Evolutionary conservation across 2,888 invertebrate genomes (phyloP).

Genomic region (Drosophila conformis): DNA sequence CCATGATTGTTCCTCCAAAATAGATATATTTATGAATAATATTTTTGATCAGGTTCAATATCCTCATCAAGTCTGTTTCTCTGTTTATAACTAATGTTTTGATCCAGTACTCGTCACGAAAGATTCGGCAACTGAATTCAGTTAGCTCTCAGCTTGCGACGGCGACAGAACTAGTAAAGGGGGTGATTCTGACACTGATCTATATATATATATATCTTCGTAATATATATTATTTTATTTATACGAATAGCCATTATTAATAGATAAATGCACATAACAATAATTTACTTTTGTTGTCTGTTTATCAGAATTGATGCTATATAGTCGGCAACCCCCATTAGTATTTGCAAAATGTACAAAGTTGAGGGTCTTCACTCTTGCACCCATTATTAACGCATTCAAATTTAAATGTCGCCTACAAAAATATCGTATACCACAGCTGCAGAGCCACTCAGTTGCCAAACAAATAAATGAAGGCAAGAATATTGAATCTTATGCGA

Average conservation of each 20-base stretch:
- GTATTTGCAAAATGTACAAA: not conserved
- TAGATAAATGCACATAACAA: not conserved
- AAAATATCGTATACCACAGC: not conserved
- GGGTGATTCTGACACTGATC: conserved; percentile 18
- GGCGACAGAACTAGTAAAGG: conserved; percentile 40
- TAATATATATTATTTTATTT: not conserved
- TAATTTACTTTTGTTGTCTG: not conserved
- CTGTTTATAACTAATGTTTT: not conserved
- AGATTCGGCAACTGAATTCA: conserved; percentile 65
- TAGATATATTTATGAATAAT: not conserved
- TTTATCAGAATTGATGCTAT: not conserved
- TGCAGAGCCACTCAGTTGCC: not conserved
- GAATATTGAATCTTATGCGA: not conserved
- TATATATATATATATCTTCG: not conserved
- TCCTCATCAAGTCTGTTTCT: no score
- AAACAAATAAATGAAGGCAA: not conserved
- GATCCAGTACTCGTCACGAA: conserved; percentile 30
- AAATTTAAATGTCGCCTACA: not conserved
- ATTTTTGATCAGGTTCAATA: not conserved
- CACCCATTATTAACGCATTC: not conserved
- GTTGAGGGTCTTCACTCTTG: not conserved
- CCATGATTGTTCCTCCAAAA: not conserved
- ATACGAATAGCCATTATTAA: not conserved
- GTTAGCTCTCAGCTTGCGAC: conserved; percentile 58
- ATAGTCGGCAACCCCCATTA: not conserved